These are phyloP conservation scores for Octonoba sinensis DNA, from an alignment of 2,888 invertebrate genomes.

Conservation along the genomic window DNA sequence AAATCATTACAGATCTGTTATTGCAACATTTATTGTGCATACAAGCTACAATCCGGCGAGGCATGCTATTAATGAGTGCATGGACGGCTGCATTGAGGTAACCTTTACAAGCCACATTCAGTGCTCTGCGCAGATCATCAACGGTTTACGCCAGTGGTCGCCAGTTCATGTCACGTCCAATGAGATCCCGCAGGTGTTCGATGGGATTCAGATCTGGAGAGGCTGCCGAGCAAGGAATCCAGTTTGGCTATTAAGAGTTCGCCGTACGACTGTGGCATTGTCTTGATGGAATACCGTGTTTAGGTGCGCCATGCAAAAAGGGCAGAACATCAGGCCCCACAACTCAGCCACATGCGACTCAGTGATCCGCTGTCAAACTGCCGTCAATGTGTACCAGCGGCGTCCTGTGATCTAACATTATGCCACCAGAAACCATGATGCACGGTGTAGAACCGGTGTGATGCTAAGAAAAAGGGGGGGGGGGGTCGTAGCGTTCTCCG, in stretches of 20 bases:
- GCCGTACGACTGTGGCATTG: not conserved
- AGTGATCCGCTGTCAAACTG: slow-evolving; percentile 3
- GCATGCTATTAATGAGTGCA: slow-evolving; percentile 2
- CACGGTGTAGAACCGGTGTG: slow-evolving; percentile 9
- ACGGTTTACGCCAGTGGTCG: not conserved
- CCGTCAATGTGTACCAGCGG: not conserved
- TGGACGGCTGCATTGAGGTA: not conserved
- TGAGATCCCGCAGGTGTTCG: not conserved
- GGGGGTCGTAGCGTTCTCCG: slow-evolving; percentile 7
- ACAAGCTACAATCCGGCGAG: not conserved
- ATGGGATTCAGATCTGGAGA: slow-evolving; percentile 1
- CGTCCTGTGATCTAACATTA: not conserved
- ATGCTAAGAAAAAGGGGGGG: not conserved
- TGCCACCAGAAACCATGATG: not conserved
- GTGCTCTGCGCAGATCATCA: slow-evolving; percentile 5
- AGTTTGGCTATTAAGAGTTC: not conserved
- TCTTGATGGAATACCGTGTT: slow-evolving; percentile 2
- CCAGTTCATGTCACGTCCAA: not conserved
- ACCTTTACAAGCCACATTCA: not conserved
- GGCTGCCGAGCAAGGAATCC: not conserved
- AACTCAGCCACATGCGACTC: not conserved
- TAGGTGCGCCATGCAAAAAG: not conserved
- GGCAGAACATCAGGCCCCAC: slow-evolving; percentile 4
- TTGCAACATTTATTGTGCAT: not conserved
- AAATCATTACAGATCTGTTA: not conserved